Percentiles rank a stretch among this genome's conserved stretches.
phyloP scores from a whole-genome alignment of 2,113 vertebrate species.

The Protomyctophum bolini region DNA sequence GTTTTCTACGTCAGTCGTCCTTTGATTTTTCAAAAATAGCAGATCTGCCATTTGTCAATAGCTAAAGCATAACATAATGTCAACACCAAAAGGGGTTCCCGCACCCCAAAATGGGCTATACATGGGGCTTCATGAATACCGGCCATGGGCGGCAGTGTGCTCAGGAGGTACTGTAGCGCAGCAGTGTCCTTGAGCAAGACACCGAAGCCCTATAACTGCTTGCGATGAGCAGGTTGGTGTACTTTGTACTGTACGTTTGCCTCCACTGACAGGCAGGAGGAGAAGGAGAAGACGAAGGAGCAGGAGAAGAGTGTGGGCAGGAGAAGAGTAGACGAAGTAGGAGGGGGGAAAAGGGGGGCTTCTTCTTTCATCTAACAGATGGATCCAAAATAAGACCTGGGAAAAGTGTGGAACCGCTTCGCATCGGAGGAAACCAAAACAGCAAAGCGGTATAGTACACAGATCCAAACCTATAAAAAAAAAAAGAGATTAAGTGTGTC shows the following conservation, averaged over 20 bases:
- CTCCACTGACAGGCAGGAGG: too few relatives aligned
- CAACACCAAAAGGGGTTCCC: too few relatives aligned
- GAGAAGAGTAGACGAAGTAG: background rate
- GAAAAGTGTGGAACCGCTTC: slow-evolving; percentile 14
- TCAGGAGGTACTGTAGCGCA: slow-evolving; percentile 13
- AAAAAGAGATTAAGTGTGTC: slow-evolving; percentile 46
- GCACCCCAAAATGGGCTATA: too few relatives aligned
- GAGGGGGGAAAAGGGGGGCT: background rate
- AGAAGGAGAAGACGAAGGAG: background rate
- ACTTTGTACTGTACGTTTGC: too few relatives aligned
- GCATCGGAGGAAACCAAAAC: slow-evolving; percentile 36
- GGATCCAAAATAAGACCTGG: slow-evolving; percentile 23
- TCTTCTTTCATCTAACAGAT: background rate
- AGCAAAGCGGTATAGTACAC: slow-evolving; percentile 45
- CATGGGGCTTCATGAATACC: slow-evolving; percentile 8
- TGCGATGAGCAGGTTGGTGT: too few relatives aligned
- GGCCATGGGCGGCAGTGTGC: background rate
- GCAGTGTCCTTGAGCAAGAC: background rate
- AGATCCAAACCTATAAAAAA: slow-evolving; percentile 42
- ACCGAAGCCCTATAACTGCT: too few relatives aligned
- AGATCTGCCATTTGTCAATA: too few relatives aligned
- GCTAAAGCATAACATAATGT: too few relatives aligned
- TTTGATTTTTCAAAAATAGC: too few relatives aligned
- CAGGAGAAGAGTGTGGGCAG: background rate
- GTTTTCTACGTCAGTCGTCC: too few relatives aligned